phyloP scores from a whole-genome alignment of 1,140 invertebrate genomes.

The Philotrypesis tridentata region DNA sequence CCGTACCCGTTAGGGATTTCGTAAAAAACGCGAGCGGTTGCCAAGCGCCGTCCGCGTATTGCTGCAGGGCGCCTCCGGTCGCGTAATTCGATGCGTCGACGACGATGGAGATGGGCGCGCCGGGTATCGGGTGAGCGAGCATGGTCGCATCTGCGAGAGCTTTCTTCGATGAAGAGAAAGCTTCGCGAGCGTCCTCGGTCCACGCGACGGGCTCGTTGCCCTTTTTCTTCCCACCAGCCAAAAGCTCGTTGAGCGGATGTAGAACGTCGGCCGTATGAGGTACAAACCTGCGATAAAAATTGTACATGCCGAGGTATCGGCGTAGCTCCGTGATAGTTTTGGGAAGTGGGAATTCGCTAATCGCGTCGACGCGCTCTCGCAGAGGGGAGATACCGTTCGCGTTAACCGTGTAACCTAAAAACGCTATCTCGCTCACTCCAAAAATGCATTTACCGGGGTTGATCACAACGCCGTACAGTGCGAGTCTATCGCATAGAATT shows the following conservation, averaged over 20 bases:
- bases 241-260: background rate
- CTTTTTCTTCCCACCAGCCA: background rate
- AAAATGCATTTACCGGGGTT: constrained; percentile 20
- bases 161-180: constrained; percentile 59
- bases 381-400: background rate
- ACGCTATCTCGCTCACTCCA: background rate
- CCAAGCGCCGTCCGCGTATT: constrained; percentile 52
- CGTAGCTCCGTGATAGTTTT: constrained; percentile 51
- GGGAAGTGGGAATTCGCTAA: constrained; percentile 50
- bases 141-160: constrained; percentile 50
- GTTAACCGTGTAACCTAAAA: background rate
- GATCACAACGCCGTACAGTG: too few relatives aligned
- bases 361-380: constrained; percentile 44
- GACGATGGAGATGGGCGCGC: constrained; percentile 35
- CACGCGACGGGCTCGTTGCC: constrained; percentile 8
- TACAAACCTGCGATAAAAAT: constrained; percentile 57
- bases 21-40: constrained; percentile 68
- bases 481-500: background rate
- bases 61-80: constrained; percentile 52
- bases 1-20: constrained; percentile 57
- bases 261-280: background rate
- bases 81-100: constrained; percentile 55
- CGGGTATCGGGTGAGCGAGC: constrained; percentile 47
- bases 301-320: constrained; percentile 61
- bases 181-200: constrained; percentile 35